Evolutionary conservation across 2,797 vertebrate genomes (phyloP).

Genomic region (Hydrophis major): DNA sequence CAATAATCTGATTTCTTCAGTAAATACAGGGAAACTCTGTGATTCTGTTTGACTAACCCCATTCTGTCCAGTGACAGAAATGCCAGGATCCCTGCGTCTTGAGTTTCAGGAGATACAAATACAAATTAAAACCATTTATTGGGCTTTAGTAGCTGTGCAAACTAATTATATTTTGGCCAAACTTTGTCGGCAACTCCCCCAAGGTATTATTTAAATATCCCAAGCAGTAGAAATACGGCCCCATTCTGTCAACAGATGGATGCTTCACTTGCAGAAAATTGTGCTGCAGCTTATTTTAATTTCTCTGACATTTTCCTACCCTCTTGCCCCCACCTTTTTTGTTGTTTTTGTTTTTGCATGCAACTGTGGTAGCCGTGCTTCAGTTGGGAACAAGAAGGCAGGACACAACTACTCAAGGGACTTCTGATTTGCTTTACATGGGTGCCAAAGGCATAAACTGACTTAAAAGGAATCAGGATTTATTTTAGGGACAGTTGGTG

Average conservation of each 20-base stretch:
- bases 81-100: conserved; percentile 44
- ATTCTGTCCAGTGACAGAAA: conserved; percentile 38
- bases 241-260: conserved; percentile 77
- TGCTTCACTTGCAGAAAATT: conserved; percentile 63
- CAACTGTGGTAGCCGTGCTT: conserved; percentile 36
- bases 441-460: conserved; percentile 30
- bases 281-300: conserved; percentile 50
- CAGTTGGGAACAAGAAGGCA: neutral
- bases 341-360: conserved; percentile 45
- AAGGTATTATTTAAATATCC: conserved; percentile 77
- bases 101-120: conserved; percentile 65
- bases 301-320: conserved; percentile 43
- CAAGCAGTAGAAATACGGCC: conserved; percentile 69
- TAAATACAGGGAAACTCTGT: neutral
- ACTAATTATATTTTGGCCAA: conserved; percentile 78
- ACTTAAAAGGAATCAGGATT: neutral
- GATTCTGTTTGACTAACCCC: neutral
- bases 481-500: neutral
- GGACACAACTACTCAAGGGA: neutral
- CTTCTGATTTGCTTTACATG: conserved; percentile 3
- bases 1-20: neutral
- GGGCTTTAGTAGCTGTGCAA: conserved; percentile 73
- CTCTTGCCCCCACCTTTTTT: neutral
- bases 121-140: conserved; percentile 78
- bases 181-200: conserved; percentile 69